Base-by-base conservation (phyloP, 2,888 invertebrate genomes). In the Ochropleura plecta region DNA sequence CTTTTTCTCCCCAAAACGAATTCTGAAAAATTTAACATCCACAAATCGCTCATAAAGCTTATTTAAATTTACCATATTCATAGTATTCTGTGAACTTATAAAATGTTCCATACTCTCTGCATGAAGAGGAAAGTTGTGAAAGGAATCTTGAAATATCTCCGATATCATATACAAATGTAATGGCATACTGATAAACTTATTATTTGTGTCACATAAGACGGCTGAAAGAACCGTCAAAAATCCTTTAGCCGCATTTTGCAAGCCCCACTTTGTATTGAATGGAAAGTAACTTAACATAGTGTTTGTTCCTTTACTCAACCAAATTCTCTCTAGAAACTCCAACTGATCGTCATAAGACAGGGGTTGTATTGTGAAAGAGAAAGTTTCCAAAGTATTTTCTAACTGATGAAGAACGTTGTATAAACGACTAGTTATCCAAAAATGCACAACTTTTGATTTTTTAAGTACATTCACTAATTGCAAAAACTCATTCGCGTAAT, bases 361-460 rank as follows among this genome's bases (percentile, higher is more conserved):
- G 5, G 79, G 76, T 67, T 79, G 71, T 65, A 88, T 75, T 16
- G 51, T 78, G 64, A 68, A 87, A n/a, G 86, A 83, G 68, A 87
- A 81, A 30, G 79, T 84, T 68, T 76, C 75, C 40, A 88, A 68
- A 46, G 70, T 79, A 42, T 65, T 60, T 81, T 88, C 87, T 65
- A 88, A 78, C 57, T 86, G 73, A 46, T 73, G 42, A 57, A 87
- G 72, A 40, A 79, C 66, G 53, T 79, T 80, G 18, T 79, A 87
- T 1, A 85, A 70, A 42, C 88, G 79, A 12, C 86, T 84, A 20
- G 87, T 80, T n/a, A 88, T 78, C 87, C 85, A 88, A 9, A 88
- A 63, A 68, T 80, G 66, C 14, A 69, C 42, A 55, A 80, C 42
- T 55, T 76, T 84, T 1, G 82, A 84, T 1, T 46, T 70, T 44